These are phyloP conservation scores for Cotesia congregata DNA, from an alignment of 2,888 invertebrate genomes.

Conservation along the genomic window DNA sequence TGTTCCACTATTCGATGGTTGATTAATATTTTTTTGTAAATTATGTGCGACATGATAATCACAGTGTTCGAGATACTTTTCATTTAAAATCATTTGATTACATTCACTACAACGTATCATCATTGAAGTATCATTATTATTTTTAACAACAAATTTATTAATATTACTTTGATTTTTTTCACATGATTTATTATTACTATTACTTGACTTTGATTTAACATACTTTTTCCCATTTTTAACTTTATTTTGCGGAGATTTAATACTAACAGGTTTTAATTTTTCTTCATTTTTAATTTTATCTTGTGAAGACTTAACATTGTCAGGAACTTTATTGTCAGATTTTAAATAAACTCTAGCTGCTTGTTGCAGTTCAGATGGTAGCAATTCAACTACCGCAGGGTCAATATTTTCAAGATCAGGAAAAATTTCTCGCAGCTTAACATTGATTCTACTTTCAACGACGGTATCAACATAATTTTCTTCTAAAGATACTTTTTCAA, in stretches of 20 bases:
- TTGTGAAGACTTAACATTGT: slow-evolving; percentile 4
- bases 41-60: slow-evolving; percentile 90
- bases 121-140: slow-evolving; percentile 58
- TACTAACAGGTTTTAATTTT: slow-evolving; percentile 40
- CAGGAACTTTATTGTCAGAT: background rate
- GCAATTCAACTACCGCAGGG: slow-evolving; percentile 63
- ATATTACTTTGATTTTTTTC: slow-evolving; percentile 51
- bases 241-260: slow-evolving; percentile 42
- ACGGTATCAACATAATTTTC: background rate
- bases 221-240: slow-evolving; percentile 29
- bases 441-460: slow-evolving; percentile 34
- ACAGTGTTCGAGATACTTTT: slow-evolving; percentile 80
- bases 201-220: slow-evolving; percentile 45
- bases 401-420: slow-evolving; percentile 70
- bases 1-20: background rate
- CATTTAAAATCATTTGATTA: slow-evolving; percentile 74
- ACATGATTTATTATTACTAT: slow-evolving; percentile 43
- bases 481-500: background rate
- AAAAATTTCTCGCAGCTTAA: slow-evolving; percentile 68
- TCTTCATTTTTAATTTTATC: slow-evolving; percentile 33
- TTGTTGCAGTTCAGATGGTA: slow-evolving; percentile 66
- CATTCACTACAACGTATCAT: slow-evolving; percentile 80
- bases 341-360: slow-evolving; percentile 60
- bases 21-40: slow-evolving; percentile 73
- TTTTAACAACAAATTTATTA: slow-evolving; percentile 71